Evolutionary conservation across 1,140 invertebrate genomes (phyloP), one percentile per base, ranked within the genome.

Genomic region (Asbolus verrucosus): DNA sequence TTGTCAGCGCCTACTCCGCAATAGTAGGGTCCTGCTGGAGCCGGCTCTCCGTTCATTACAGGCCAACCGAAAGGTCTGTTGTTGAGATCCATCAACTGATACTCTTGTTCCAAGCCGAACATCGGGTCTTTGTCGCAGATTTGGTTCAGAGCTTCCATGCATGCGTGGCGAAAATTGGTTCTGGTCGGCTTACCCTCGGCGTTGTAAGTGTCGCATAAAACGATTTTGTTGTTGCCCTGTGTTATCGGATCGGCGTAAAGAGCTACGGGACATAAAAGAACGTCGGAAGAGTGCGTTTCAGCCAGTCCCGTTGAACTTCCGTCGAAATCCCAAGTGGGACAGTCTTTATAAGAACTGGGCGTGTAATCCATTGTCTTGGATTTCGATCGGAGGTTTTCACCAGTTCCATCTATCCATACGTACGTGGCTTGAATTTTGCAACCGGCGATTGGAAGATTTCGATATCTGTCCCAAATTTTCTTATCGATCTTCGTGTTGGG

Each of bases 321-420:
- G 82, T 98, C 96, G 81, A 94, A 98, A 76, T 96, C 97, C 97
- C 97, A 99, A 1, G 91, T 84, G 0, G 97, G 97, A 41, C 97
- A 83, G 70, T 98, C 96, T 87, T 73, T 9, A 76, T 81, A 67
- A 54, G 81, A 82, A 74, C 87, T 65, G 1, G 76, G 76, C 0
- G 61, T 61, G 46, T 65, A 71, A 50, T 75, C 66, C n/a, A 78
- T 27, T 5, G 72, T 74, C 38, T 62, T 59, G 87, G 87, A 92
- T 81, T 97, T 96, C 72, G 88, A 87, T 19, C 94, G 84, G 11
- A 96, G 76, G 73, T 91, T 86, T 78, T 95, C 91, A 1, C 92
- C 92, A 9, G 89, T 91, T 6, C 94, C 94, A 79, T 96, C 95
- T 65, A 97, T 91, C 95, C 94, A 96, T 9, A 96, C 85, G 79